Base-by-base conservation (phyloP, 2,113 vertebrate genomes). In the Todiramphus chloris region DNA sequence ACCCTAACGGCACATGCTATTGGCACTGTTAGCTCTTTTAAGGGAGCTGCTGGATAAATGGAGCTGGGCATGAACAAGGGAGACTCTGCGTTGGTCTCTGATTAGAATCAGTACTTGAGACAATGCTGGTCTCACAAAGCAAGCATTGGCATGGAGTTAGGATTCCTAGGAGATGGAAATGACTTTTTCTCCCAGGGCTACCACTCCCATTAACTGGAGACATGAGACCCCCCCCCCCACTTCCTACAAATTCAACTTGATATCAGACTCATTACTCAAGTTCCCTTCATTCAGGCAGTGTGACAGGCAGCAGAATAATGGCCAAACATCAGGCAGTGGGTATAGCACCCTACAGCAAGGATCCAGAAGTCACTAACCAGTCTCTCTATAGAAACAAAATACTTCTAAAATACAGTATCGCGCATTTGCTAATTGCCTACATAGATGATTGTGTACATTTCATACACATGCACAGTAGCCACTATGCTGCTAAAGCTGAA, bases 101-200 rank as follows among this genome's bases (percentile, higher is more conserved):
- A 90, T 93, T 94, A 93, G 69, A 96, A 95, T 96, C 94, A 94
- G 93, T 33, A 41, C 76, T 83, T 80, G 46, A 96, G 89, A 97
- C 94, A 96, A 96, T 89, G 89, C 87, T 84, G 69, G 87, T 95
- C 80, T 92, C 8, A 4, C 30, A 2, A 74, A 95, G 64, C 46
- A 89, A 64, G 51, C 91, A 70, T 72, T 97, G 94, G 69, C 88
- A 92, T 90, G 37, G 48, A 74, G 14, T 60, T 84, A 39, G n/a
- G 44, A 95, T 89, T 94, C 92, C 92, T 87, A 83, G 80, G 92
- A 94, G 86, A 93, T 87, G 64, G 69, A 68, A 97, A 95, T 73
- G 0, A 39, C 33, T 95, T 95, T 93, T 96, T 91, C 81, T 94
- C 93, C 64, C 35, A 87, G 77, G 94, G 83, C 94, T 91, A 89